A percentile compares a stretch with the other conserved stretches of the same genome.
These are phyloP conservation scores for Momotus momota DNA, from an alignment of 2,797 vertebrate species.

Conservation along the genomic window DNA sequence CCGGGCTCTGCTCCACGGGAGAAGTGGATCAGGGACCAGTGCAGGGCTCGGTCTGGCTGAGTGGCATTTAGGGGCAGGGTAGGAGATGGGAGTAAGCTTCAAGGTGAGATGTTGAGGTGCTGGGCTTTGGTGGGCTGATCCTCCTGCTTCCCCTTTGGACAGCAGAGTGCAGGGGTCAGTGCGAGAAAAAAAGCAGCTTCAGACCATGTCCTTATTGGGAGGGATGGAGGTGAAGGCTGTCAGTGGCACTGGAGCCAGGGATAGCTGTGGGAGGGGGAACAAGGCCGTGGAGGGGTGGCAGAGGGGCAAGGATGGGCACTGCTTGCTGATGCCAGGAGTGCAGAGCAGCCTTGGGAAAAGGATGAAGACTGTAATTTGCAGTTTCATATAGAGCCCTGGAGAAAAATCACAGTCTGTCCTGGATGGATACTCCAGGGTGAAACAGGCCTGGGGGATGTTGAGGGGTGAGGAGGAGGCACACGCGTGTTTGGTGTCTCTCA, in stretches of 20 bases:
- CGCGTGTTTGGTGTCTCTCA: background rate
- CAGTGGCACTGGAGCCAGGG: fast-evolving
- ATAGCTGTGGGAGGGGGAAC: background rate
- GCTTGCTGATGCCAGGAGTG: background rate
- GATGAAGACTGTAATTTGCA: background rate
- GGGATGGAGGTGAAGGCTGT: background rate
- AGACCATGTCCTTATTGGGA: fast-evolving
- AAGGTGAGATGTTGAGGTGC: background rate
- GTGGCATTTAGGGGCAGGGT: fast-evolving
- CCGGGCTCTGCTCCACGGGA: fast-evolving
- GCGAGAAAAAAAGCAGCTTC: background rate
- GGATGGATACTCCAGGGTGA: background rate
- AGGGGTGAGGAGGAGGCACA: background rate
- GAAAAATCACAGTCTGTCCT: background rate
- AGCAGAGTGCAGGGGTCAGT: background rate
- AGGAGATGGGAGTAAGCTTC: background rate
- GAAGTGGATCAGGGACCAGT: fast-evolving
- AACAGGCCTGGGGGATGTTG: background rate
- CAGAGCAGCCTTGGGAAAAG: background rate
- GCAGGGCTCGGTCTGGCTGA: background rate
- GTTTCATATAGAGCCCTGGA: background rate
- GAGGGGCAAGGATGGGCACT: fast-evolving
- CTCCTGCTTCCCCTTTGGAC: background rate
- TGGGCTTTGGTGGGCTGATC: background rate
- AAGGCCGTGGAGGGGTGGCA: background rate